A percentile compares a stretch with the other conserved stretches of the same genome.
These are phyloP conservation scores for Myripristis murdjan DNA, from an alignment of 2,797 vertebrate genomes.

Conservation along the genomic window DNA sequence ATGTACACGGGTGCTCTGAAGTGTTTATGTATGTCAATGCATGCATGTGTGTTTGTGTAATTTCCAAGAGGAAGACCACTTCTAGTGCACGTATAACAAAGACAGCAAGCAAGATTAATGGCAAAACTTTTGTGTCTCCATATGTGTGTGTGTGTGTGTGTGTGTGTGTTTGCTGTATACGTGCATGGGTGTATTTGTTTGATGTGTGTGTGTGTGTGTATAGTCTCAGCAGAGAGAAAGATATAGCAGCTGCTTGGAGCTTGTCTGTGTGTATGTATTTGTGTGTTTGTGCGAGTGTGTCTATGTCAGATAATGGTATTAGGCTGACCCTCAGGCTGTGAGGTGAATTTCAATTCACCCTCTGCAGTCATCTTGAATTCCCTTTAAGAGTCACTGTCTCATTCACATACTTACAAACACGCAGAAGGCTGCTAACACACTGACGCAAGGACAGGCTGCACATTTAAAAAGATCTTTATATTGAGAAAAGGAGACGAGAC, in stretches of 20 bases:
- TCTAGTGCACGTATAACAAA: neutral
- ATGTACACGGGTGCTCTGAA: no score
- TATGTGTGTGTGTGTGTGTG: neutral
- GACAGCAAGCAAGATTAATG: no score
- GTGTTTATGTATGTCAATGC: no score
- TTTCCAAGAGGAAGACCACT: neutral
- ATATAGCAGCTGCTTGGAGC: neutral
- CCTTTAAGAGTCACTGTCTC: neutral
- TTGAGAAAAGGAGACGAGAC: no score
- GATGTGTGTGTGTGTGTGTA: neutral
- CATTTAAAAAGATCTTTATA: no score
- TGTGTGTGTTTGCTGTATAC: neutral
- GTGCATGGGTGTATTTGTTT: neutral
- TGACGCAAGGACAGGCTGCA: no score
- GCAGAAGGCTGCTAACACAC: neutral
- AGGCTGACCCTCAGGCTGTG: neutral
- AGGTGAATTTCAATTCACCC: constrained; percentile 8
- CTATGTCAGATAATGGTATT: neutral
- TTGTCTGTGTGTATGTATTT: neutral
- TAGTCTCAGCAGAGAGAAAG: neutral
- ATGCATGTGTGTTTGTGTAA: neutral
- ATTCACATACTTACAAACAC: neutral
- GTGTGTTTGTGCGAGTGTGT: neutral
- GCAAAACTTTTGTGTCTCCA: neutral
- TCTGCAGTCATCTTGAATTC: neutral